A percentile compares a stretch with the other conserved stretches of the same genome.
Evolutionary conservation across 2,797 vertebrate species (phyloP).

Genomic region (Notamacropus eugenii): DNA sequence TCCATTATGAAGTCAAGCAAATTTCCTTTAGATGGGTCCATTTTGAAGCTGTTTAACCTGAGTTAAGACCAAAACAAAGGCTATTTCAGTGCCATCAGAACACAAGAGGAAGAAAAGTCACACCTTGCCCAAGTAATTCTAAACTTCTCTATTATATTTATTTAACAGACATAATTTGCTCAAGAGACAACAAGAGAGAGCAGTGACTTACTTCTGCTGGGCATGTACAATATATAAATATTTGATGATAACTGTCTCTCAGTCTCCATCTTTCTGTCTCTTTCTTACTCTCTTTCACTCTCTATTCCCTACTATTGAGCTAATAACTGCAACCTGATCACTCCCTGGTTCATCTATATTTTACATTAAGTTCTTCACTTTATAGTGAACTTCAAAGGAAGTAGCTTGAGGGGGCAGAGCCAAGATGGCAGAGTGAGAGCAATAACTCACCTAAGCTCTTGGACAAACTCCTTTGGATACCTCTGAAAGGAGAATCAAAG

Average conservation of each 20-base stretch:
- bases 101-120: background rate
- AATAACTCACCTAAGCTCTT: too few species aligned
- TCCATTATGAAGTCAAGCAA: background rate
- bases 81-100: background rate
- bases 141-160: background rate
- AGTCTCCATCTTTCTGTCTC: slow-evolving; percentile 2
- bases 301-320: slow-evolving; percentile 28
- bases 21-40: background rate
- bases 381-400: background rate
- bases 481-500: background rate
- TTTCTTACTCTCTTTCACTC: background rate
- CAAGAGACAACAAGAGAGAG: background rate
- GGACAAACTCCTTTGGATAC: too few species aligned
- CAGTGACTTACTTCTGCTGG: background rate
- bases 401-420: background rate
- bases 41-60: background rate
- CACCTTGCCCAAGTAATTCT: background rate
- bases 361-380: slow-evolving; percentile 63
- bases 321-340: slow-evolving; percentile 40
- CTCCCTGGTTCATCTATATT: slow-evolving; percentile 68
- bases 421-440: too few species aligned
- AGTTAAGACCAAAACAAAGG: background rate
- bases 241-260: background rate
- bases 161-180: background rate
- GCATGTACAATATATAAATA: background rate